Percentiles rank a stretch among this genome's conserved stretches.
phyloP scores from a whole-genome alignment of 2,888 invertebrate genomes.

The Ormyrus pomaceus region DNA sequence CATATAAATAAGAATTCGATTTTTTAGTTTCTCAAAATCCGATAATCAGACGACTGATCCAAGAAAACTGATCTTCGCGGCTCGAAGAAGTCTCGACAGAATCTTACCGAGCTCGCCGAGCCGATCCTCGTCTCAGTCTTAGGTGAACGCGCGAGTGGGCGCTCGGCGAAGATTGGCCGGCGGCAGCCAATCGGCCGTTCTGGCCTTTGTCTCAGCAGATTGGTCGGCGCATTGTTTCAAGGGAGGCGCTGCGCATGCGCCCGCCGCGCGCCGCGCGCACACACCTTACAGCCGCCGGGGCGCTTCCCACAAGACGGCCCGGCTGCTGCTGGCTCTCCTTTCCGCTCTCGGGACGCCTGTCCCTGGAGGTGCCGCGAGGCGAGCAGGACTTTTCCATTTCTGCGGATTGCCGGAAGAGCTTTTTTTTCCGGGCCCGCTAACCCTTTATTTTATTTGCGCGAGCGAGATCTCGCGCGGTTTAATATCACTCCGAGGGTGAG shows the following conservation, averaged over 20 bases:
- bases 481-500: constrained; percentile 40
- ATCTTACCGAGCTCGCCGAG: no score
- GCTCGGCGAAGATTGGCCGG: constrained; percentile 68
- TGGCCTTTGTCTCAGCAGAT: constrained; percentile 73
- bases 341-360: not conserved
- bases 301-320: not conserved
- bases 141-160: not conserved
- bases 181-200: constrained; percentile 70
- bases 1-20: no score
- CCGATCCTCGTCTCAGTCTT: no score
- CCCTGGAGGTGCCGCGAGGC: constrained; percentile 1
- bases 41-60: no score
- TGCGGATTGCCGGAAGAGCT: constrained; percentile 31
- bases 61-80: no score
- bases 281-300: constrained; percentile 59
- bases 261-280: constrained; percentile 67
- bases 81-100: no score
- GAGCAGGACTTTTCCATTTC: constrained; percentile 15
- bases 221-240: constrained; percentile 75
- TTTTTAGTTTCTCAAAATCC: no score
- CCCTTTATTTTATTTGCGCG: constrained; percentile 37
- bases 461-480: constrained; percentile 39
- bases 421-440: not conserved
- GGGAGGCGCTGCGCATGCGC: constrained; percentile 64
- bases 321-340: not conserved